These are phyloP conservation scores for Phymorhynchus buccinoides DNA, from an alignment of 1,140 invertebrate species.

Conservation along the genomic window DNA sequence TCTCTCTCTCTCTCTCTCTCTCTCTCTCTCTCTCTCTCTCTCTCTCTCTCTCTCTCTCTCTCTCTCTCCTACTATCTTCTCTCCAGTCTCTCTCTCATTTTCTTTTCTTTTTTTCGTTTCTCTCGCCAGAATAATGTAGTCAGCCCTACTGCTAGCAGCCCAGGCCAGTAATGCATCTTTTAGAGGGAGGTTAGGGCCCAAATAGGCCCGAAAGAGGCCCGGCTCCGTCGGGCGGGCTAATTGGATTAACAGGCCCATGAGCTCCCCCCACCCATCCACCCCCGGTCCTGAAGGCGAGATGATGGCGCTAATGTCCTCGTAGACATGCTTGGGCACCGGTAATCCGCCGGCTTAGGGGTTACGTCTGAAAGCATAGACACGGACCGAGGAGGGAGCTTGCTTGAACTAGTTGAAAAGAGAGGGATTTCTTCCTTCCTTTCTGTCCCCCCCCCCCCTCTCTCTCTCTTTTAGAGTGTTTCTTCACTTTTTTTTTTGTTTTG, in stretches of 20 bases:
- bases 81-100: neutral
- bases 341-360: neutral
- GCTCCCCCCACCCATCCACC: too few species aligned
- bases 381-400: neutral
- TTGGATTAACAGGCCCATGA: neutral
- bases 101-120: too few species aligned
- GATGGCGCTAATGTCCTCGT: neutral
- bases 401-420: too few species aligned
- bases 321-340: neutral
- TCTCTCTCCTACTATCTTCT: too few species aligned
- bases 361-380: neutral
- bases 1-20: too few species aligned
- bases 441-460: neutral
- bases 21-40: neutral
- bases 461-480: too few species aligned
- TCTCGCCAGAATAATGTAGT: too few species aligned
- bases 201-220: neutral
- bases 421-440: neutral
- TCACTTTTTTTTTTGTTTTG: too few species aligned
- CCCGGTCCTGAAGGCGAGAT: neutral
- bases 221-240: neutral
- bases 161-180: constrained; percentile 6
- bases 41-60: neutral
- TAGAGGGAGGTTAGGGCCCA: neutral
- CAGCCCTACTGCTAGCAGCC: too few species aligned